phyloP scores from a whole-genome alignment of 2,113 vertebrate species.

The Diphyllodes magnificus region DNA sequence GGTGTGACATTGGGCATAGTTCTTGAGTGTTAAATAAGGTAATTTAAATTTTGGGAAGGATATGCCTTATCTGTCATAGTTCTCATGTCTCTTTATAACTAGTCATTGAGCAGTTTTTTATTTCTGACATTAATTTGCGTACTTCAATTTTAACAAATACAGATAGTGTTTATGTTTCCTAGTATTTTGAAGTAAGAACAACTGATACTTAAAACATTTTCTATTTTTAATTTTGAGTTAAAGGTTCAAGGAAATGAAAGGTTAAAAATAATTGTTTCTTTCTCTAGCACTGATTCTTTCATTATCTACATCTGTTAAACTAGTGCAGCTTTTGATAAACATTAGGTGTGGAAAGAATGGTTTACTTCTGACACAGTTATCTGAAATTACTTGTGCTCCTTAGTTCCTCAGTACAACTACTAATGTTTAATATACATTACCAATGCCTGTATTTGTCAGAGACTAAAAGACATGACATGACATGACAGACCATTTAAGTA shows the following conservation, averaged over 20 bases:
- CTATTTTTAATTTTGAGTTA: background rate
- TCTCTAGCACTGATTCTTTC: background rate
- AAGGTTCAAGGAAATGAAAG: background rate
- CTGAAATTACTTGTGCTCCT: background rate
- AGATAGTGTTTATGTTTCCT: background rate
- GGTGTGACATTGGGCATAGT: conserved; percentile 3
- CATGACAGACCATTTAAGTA: background rate
- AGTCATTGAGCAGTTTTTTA: background rate
- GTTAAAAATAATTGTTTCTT: background rate
- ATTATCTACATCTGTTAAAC: background rate
- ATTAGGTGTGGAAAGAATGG: background rate
- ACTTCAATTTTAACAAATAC: background rate
- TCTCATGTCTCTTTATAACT: background rate
- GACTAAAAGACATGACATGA: background rate
- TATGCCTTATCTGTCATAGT: conserved; percentile 46
- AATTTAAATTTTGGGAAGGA: conserved; percentile 41
- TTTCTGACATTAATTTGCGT: conserved; percentile 15
- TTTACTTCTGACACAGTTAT: background rate
- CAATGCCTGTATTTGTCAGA: background rate
- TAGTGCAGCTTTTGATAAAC: background rate
- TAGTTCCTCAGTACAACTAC: background rate
- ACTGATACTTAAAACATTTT: background rate
- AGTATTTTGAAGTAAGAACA: background rate
- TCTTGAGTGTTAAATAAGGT: conserved; percentile 14
- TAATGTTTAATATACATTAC: background rate